Percentiles rank a stretch among this genome's conserved stretches.
Evolutionary conservation across 2,113 vertebrate genomes (phyloP).

Genomic region (Gorsachius goisagi): DNA sequence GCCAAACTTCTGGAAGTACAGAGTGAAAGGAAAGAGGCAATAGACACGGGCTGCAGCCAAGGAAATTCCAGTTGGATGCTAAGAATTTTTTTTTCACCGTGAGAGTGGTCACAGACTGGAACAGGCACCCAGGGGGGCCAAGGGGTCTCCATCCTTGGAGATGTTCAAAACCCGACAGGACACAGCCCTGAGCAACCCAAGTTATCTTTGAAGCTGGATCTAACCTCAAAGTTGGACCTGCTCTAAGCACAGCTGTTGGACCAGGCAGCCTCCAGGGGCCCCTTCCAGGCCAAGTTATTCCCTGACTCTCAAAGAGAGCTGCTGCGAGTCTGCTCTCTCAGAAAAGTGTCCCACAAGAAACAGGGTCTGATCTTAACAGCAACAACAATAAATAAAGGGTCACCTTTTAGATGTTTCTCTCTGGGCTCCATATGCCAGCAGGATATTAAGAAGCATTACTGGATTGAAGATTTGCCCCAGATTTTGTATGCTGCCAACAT

Average conservation of each 20-base stretch:
- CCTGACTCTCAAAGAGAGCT: neutral
- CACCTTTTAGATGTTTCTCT: neutral
- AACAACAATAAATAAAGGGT: neutral
- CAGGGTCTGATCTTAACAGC: neutral
- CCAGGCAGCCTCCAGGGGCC: neutral
- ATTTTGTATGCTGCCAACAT: neutral
- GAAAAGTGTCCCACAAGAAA: neutral
- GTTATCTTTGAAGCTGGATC: neutral
- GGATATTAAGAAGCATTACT: neutral
- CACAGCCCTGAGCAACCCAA: neutral
- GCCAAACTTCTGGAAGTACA: neutral
- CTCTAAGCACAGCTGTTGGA: neutral
- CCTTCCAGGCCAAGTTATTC: neutral
- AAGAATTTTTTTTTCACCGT: neutral
- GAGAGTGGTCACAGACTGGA: neutral
- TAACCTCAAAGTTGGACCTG: neutral
- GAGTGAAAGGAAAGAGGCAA: neutral
- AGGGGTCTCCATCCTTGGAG: neutral
- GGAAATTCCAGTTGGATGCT: neutral
- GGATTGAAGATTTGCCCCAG: neutral
- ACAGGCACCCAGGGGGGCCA: neutral
- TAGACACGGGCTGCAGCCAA: neutral
- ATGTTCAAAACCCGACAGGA: neutral
- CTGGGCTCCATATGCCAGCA: accelerated
- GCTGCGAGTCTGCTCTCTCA: neutral